Evolutionary conservation across 2,888 invertebrate genomes (phyloP).

Genomic region (Apotomis betuletana): DNA sequence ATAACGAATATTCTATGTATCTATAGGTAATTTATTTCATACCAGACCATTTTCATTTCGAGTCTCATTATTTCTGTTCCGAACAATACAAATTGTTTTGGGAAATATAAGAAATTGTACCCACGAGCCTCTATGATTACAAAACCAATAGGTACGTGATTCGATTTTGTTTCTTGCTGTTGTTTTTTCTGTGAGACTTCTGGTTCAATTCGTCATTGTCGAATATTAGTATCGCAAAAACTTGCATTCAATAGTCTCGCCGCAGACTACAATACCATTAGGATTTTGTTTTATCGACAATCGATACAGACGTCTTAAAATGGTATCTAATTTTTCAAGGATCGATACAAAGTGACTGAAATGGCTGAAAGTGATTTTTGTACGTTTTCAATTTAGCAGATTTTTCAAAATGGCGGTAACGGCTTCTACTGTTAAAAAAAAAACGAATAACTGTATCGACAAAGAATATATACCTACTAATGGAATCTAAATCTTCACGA

Average conservation of each 20-base stretch:
- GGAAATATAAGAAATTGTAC: constrained; percentile 8
- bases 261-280: constrained; percentile 59
- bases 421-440: no score
- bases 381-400: no score
- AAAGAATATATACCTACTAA: no score
- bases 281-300: constrained; percentile 13
- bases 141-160: constrained; percentile 75
- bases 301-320: not conserved
- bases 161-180: constrained; percentile 70
- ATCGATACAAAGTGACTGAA: no score
- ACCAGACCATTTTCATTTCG: no score
- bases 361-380: not conserved
- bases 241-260: constrained; percentile 61
- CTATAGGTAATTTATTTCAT: no score
- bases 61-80: constrained; percentile 7
- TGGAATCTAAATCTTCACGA: no score
- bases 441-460: no score
- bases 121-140: constrained; percentile 33
- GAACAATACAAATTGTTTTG: constrained; percentile 22
- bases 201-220: constrained; percentile 56
- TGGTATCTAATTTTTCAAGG: no score
- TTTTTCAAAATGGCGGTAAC: no score
- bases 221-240: constrained; percentile 63
- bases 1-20: no score
- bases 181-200: constrained; percentile 55